phyloP scores from a whole-genome alignment of 2,113 vertebrate species.

The Saimiri boliviensis region DNA sequence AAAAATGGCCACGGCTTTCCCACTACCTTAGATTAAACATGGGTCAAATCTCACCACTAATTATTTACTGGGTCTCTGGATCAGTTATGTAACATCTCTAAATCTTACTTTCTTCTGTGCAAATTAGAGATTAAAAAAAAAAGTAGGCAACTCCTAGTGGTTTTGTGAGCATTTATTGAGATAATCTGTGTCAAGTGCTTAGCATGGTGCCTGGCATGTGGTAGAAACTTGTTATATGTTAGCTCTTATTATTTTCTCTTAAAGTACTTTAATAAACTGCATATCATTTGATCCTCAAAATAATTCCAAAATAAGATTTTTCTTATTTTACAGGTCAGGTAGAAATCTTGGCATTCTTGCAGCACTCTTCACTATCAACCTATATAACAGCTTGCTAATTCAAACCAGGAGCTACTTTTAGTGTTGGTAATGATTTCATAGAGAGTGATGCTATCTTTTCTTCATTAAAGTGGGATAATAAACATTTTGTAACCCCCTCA shows the following conservation, averaged over 20 bases:
- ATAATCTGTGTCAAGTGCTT: constrained; percentile 29
- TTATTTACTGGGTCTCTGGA: neutral
- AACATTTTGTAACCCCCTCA: neutral
- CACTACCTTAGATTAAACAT: neutral
- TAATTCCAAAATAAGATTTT: neutral
- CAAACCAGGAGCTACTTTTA: neutral
- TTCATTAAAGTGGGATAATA: neutral
- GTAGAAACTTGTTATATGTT: neutral
- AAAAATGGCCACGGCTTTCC: constrained; percentile 1
- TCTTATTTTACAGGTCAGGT: neutral
- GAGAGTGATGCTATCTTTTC: neutral
- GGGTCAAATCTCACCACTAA: neutral
- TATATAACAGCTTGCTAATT: neutral
- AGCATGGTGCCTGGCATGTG: neutral
- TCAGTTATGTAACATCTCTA: constrained; percentile 8
- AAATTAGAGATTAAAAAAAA: neutral
- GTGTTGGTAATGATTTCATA: neutral
- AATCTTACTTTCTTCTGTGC: constrained; percentile 37
- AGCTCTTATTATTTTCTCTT: constrained; percentile 24
- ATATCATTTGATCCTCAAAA: neutral
- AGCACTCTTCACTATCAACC: neutral
- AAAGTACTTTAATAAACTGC: constrained; percentile 2
- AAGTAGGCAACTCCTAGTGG: neutral
- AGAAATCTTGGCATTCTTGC: neutral
- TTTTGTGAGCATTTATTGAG: constrained; percentile 41